These are phyloP conservation scores for Nomada fucata DNA, from an alignment of 2,888 invertebrate genomes.

Conservation along the genomic window DNA sequence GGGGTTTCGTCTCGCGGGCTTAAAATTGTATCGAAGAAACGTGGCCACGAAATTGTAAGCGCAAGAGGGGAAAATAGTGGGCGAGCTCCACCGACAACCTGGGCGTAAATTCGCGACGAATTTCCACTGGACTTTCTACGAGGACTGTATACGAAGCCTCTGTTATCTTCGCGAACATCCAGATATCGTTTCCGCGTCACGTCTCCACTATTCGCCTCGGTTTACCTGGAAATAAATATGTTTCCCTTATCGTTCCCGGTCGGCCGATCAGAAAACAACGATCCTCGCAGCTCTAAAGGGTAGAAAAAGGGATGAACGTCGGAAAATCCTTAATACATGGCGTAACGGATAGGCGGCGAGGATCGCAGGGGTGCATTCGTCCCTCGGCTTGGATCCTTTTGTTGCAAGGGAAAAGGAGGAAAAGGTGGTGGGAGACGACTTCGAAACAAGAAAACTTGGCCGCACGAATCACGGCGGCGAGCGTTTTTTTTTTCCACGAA, in stretches of 20 bases:
- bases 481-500: slow-evolving; percentile 10
- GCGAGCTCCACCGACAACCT: too few relatives aligned
- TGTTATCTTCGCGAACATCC: slow-evolving; percentile 77
- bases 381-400: slow-evolving; percentile 6
- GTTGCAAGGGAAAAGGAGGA: background rate
- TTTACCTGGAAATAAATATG: slow-evolving; percentile 81
- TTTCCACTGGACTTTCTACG: slow-evolving; percentile 55
- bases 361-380: too few relatives aligned
- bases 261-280: slow-evolving; percentile 68
- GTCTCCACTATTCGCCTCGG: slow-evolving; percentile 81
- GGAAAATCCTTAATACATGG: slow-evolving; percentile 30
- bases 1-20: too few relatives aligned
- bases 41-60: too few relatives aligned
- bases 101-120: background rate
- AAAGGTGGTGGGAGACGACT: too few relatives aligned
- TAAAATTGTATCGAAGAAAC: too few relatives aligned
- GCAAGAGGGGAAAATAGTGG: too few relatives aligned
- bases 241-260: slow-evolving; percentile 71
- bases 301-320: slow-evolving; percentile 8
- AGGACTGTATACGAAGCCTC: slow-evolving; percentile 74
- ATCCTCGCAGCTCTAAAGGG: slow-evolving; percentile 52
- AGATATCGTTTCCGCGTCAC: slow-evolving; percentile 82
- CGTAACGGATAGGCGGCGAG: background rate
- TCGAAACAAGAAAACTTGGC: background rate
- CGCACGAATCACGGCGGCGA: background rate